phyloP scores from a whole-genome alignment of 2,888 invertebrate species.

The Incurvaria masculella region DNA sequence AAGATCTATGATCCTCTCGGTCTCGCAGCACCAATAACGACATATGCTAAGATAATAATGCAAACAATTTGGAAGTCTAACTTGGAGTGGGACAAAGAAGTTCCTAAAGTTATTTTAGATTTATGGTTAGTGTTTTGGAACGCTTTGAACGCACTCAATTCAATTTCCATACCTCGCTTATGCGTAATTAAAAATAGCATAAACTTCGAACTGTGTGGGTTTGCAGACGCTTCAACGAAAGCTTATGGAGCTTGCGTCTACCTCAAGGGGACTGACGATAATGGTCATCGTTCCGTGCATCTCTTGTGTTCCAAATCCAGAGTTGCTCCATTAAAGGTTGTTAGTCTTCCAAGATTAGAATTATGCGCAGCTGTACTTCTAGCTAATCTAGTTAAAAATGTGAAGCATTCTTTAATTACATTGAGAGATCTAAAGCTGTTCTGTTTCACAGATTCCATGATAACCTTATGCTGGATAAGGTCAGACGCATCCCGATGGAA shows the following conservation, averaged over 20 bases:
- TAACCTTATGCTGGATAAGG: slow-evolving; percentile 12
- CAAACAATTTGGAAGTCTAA: slow-evolving; percentile 15
- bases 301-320: slow-evolving; percentile 18
- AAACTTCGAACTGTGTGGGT: slow-evolving; percentile 7
- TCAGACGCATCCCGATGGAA: slow-evolving; percentile 12
- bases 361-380: slow-evolving; percentile 18
- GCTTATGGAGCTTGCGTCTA: slow-evolving; percentile 22
- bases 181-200: not conserved
- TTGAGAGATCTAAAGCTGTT: slow-evolving; percentile 4
- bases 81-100: slow-evolving; percentile 19
- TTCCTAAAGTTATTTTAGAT: slow-evolving; percentile 13
- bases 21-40: slow-evolving; percentile 11
- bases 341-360: slow-evolving; percentile 21
- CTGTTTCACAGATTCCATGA: slow-evolving; percentile 17
- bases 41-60: slow-evolving; percentile 12
- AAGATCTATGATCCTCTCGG: slow-evolving; percentile 19
- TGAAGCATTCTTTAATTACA: slow-evolving; percentile 9
- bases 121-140: slow-evolving; percentile 15
- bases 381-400: slow-evolving; percentile 11
- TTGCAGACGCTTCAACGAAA: slow-evolving; percentile 19
- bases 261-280: slow-evolving; percentile 10
- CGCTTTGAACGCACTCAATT: not conserved
- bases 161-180: not conserved
- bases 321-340: slow-evolving; percentile 19
- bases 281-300: slow-evolving; percentile 8